These are phyloP conservation scores for Xylocampa areola DNA, from an alignment of 2,888 invertebrate genomes.

Conservation along the genomic window DNA sequence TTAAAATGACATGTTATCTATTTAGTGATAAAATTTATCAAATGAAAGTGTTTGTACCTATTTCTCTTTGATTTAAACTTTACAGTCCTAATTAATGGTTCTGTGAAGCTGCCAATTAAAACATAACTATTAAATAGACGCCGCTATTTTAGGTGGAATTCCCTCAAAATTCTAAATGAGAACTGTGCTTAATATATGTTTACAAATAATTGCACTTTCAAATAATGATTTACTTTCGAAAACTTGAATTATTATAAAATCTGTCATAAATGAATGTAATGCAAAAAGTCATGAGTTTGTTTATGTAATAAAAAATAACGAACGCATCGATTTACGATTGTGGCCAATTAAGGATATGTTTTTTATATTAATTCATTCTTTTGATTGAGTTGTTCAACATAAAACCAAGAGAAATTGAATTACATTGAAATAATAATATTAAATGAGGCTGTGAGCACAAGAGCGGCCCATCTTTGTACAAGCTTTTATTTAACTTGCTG, in stretches of 20 bases:
- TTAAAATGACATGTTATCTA: conserved; percentile 42
- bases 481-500: too few species aligned
- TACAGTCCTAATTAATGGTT: conserved; percentile 25
- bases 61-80: conserved; percentile 32
- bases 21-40: conserved; percentile 35
- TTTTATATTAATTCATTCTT: too few species aligned
- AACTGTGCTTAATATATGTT: conserved; percentile 52
- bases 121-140: conserved; percentile 32
- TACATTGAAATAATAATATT: too few species aligned
- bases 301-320: too few species aligned
- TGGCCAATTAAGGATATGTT: too few species aligned
- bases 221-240: conserved; percentile 46
- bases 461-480: too few species aligned
- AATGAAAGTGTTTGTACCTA: conserved; percentile 46
- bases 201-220: conserved; percentile 81
- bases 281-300: too few species aligned
- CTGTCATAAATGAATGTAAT: background rate
- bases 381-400: too few species aligned
- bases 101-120: conserved; percentile 54
- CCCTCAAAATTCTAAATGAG: conserved; percentile 70
- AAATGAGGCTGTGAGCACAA: too few species aligned
- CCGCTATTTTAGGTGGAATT: conserved; percentile 71
- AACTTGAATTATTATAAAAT: background rate
- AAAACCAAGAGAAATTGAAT: too few species aligned
- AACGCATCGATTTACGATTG: too few species aligned